Evolutionary conservation across 1,140 invertebrate genomes (phyloP).

Genomic region (Gonioctena quinquepunctata): DNA sequence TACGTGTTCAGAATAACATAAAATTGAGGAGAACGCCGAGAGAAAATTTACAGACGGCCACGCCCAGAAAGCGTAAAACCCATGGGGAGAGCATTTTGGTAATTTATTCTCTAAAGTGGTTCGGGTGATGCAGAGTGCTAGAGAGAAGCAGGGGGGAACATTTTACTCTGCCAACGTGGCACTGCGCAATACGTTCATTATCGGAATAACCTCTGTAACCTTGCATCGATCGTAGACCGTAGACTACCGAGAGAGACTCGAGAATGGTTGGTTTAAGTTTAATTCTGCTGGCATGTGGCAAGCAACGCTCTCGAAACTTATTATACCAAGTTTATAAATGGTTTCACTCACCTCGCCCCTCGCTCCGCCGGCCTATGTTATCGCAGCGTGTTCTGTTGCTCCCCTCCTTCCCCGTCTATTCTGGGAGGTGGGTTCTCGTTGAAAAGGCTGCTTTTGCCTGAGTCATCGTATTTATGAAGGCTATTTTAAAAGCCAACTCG

Average conservation of each 20-base stretch:
- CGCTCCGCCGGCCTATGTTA: neutral
- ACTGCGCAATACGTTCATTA: neutral
- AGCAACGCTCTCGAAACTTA: neutral
- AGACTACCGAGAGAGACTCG: neutral
- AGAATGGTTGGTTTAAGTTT: neutral
- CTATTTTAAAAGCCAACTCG: slow-evolving; percentile 8
- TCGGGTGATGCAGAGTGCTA: neutral
- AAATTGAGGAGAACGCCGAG: neutral
- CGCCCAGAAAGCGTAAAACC: neutral
- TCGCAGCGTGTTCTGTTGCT: neutral
- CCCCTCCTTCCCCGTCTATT: neutral
- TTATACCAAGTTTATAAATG: neutral
- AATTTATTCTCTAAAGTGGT: slow-evolving; percentile 9
- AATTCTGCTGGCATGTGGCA: neutral
- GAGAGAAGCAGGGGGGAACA: neutral
- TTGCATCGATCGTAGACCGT: slow-evolving; percentile 3
- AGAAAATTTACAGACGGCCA: neutral
- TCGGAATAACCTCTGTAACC: neutral
- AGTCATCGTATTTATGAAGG: slow-evolving; percentile 8
- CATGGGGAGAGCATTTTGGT: neutral
- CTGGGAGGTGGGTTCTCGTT: neutral
- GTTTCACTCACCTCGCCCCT: neutral
- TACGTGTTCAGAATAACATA: neutral
- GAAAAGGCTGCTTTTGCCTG: slow-evolving; percentile 5
- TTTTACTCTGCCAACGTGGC: neutral